These are phyloP conservation scores for Lutra lutra DNA, from an alignment of 2,797 vertebrate genomes.

Conservation along the genomic window DNA sequence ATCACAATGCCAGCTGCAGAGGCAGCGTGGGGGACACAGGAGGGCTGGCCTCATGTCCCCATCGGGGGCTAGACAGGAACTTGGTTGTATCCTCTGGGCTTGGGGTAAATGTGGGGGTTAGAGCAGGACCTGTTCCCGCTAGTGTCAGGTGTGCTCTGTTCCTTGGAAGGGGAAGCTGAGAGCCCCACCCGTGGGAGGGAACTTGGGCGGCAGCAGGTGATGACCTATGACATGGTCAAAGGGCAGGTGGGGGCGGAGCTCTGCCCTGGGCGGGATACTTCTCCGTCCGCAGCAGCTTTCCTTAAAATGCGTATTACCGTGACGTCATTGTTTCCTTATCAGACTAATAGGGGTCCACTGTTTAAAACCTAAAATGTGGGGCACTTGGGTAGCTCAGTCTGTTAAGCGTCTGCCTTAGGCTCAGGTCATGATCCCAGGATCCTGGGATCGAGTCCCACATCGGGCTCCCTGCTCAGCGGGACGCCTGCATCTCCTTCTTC, in stretches of 20 bases:
- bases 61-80: background rate
- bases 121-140: background rate
- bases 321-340: background rate
- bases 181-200: background rate
- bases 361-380: background rate
- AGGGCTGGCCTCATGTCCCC: background rate
- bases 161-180: background rate
- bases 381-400: too few species aligned
- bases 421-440: too few species aligned
- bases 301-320: background rate
- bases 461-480: too few species aligned
- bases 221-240: background rate
- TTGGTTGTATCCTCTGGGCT: background rate
- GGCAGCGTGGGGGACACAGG: accelerated
- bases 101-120: background rate
- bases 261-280: accelerated
- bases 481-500: too few species aligned
- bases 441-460: too few species aligned
- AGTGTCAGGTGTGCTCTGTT: accelerated
- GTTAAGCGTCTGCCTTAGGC: too few species aligned
- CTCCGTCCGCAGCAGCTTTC: background rate
- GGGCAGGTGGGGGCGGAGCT: too few species aligned
- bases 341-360: background rate
- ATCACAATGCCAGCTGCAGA: accelerated
- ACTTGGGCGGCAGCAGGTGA: too few species aligned